Conservation (phyloP, 1,140 invertebrate genomes). For the Melipona quadrifasciata region DNA sequence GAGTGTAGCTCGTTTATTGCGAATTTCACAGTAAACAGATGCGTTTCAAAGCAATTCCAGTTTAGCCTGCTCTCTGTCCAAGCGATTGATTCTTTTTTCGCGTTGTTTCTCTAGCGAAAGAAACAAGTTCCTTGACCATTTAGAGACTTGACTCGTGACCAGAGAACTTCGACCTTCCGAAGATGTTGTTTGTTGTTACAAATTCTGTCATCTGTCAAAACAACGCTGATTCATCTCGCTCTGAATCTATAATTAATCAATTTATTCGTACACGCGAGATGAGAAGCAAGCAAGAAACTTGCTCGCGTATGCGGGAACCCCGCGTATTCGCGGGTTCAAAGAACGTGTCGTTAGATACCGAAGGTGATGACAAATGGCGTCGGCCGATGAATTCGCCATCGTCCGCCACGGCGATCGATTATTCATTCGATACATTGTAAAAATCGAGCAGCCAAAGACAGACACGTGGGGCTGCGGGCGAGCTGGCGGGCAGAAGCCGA, state of each 20-base stretch:
- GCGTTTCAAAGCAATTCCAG: neutral
- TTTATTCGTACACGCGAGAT: no score
- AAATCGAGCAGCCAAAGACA: slow-evolving; percentile 44
- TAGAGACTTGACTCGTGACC: neutral
- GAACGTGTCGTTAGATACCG: slow-evolving; percentile 34
- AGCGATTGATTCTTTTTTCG: no score
- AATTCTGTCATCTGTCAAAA: no score
- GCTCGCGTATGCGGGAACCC: no score
- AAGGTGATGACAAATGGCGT: slow-evolving; percentile 42
- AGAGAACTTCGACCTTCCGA: no score
- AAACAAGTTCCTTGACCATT: neutral
- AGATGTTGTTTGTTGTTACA: no score
- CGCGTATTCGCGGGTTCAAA: neutral
- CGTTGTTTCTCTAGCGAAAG: slow-evolving; percentile 57
- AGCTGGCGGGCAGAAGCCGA: slow-evolving; percentile 38
- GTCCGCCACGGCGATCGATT: slow-evolving; percentile 42
- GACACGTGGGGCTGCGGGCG: slow-evolving; percentile 22
- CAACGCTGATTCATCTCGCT: no score
- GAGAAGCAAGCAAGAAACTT: no score
- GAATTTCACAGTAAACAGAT: neutral
- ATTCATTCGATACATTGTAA: slow-evolving; percentile 52
- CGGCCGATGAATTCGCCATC: slow-evolving; percentile 31
- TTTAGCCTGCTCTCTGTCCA: neutral
- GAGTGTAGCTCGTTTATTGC: neutral
- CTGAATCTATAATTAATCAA: no score